Conservation (phyloP, 1,140 invertebrate genomes). For the Epicauta chinensis region DNA sequence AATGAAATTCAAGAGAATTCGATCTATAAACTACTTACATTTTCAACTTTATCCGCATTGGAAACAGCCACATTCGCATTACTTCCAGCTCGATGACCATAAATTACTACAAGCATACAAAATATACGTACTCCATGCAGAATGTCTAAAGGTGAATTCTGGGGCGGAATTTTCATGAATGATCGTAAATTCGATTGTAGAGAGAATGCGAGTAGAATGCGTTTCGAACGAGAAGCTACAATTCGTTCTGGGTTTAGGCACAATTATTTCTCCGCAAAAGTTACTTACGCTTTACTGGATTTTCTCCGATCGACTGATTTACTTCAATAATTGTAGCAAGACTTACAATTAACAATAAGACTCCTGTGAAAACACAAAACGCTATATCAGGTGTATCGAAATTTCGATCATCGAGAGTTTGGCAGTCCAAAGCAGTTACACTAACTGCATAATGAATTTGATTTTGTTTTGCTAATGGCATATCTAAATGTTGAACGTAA, state of each 20-base stretch:
- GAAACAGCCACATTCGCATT: slow-evolving; percentile 46
- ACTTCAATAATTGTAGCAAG: slow-evolving; percentile 32
- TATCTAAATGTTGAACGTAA: slow-evolving; percentile 43
- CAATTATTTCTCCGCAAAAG: slow-evolving; percentile 1
- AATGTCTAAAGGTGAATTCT: slow-evolving; percentile 42
- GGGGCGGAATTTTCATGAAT: slow-evolving; percentile 41
- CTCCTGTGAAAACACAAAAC: slow-evolving; percentile 36
- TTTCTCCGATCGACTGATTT: slow-evolving; percentile 20
- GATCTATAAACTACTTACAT: too few species aligned
- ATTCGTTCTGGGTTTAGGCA: slow-evolving; percentile 13
- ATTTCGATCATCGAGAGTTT: slow-evolving; percentile 31
- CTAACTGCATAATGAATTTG: slow-evolving; percentile 38
- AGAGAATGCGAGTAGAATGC: slow-evolving; percentile 45
- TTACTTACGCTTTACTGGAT: slow-evolving; percentile 31
- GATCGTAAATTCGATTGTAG: slow-evolving; percentile 42
- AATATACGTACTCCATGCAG: slow-evolving; percentile 49
- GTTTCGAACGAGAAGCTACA: slow-evolving; percentile 38
- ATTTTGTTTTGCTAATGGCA: slow-evolving; percentile 38
- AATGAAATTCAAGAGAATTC: not conserved
- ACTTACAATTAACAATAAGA: slow-evolving; percentile 28
- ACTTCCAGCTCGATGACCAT: slow-evolving; percentile 48
- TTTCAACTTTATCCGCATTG: slow-evolving; percentile 48
- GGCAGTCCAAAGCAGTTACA: slow-evolving; percentile 35
- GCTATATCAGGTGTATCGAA: slow-evolving; percentile 39
- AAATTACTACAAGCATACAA: slow-evolving; percentile 46